A percentile compares a stretch with the other conserved stretches of the same genome.
Conservation (phyloP, 35 echinoderm and acorn worm species). For the Heliocidaris tuberculata region DNA sequence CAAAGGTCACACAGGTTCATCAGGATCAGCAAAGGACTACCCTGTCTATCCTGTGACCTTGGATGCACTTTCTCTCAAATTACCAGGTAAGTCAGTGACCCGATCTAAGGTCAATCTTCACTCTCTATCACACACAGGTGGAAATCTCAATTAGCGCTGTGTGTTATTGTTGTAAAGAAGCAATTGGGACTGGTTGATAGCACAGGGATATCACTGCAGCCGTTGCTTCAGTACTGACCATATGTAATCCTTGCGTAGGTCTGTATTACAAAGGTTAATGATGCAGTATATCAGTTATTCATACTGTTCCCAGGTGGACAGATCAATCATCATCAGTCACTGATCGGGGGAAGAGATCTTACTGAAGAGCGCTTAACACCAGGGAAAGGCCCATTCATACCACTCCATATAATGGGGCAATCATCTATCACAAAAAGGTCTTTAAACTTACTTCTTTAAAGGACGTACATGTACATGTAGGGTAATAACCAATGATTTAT, state of each 20-base stretch:
- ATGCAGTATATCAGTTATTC: conserved; percentile 4
- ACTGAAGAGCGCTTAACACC: neutral
- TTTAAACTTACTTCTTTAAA: neutral
- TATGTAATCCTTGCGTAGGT: neutral
- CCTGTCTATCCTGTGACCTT: neutral
- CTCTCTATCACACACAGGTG: neutral
- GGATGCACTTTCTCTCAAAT: neutral
- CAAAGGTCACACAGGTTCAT: neutral
- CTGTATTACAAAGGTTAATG: conserved; percentile 3
- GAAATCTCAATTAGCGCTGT: conserved; percentile 31
- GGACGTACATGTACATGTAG: neutral
- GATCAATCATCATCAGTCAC: neutral
- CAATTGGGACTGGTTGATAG: neutral
- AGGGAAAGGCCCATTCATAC: neutral
- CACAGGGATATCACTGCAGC: neutral
- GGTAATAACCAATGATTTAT: too few species aligned
- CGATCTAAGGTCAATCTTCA: neutral
- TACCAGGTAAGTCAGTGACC: neutral
- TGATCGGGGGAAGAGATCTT: neutral
- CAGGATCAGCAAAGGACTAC: neutral
- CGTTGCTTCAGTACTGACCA: neutral
- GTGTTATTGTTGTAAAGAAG: neutral
- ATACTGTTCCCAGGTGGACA: neutral
- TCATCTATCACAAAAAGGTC: neutral
- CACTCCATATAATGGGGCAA: neutral